Evolutionary conservation across 2,888 invertebrate species (phyloP).

Genomic region (Drosophila merina): DNA sequence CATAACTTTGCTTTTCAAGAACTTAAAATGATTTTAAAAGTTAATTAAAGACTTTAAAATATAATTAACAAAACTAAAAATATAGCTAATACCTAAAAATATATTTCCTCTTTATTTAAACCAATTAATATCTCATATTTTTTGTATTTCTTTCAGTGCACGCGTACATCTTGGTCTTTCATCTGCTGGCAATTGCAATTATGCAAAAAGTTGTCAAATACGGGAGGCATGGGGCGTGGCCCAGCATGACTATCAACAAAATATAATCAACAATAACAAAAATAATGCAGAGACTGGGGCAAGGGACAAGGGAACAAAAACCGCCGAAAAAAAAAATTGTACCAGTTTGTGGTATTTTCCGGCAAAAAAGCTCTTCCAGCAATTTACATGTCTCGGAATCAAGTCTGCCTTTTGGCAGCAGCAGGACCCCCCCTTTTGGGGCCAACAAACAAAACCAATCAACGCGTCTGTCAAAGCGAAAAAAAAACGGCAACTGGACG

Average conservation of each 20-base stretch:
- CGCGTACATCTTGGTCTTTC: not conserved
- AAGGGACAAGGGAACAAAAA: conserved; percentile 24
- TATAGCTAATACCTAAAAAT: too few species aligned
- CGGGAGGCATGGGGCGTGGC: conserved; percentile 49
- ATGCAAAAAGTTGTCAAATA: conserved; percentile 78
- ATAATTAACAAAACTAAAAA: too few species aligned
- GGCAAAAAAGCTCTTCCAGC: conserved; percentile 40
- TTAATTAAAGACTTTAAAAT: too few species aligned
- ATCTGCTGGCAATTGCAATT: conserved; percentile 53
- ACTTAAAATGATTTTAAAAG: too few species aligned
- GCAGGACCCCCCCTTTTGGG: not conserved
- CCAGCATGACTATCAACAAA: conserved; percentile 69
- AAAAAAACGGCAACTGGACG: conserved; percentile 53
- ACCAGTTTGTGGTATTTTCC: conserved; percentile 57
- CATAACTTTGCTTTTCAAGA: too few species aligned
- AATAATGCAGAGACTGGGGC: conserved; percentile 1
- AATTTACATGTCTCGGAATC: conserved; percentile 81
- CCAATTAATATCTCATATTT: too few species aligned
- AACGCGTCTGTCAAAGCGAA: conserved; percentile 71
- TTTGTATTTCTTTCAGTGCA: not conserved
- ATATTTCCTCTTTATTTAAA: too few species aligned
- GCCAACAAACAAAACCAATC: conserved; percentile 75
- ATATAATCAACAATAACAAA: conserved; percentile 60
- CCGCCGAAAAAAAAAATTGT: conserved; percentile 61
- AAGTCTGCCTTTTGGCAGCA: not conserved